A percentile compares a stretch with the other conserved stretches of the same genome.
Conservation (phyloP, 2,113 vertebrate genomes). For the Carollia perspicillata region DNA sequence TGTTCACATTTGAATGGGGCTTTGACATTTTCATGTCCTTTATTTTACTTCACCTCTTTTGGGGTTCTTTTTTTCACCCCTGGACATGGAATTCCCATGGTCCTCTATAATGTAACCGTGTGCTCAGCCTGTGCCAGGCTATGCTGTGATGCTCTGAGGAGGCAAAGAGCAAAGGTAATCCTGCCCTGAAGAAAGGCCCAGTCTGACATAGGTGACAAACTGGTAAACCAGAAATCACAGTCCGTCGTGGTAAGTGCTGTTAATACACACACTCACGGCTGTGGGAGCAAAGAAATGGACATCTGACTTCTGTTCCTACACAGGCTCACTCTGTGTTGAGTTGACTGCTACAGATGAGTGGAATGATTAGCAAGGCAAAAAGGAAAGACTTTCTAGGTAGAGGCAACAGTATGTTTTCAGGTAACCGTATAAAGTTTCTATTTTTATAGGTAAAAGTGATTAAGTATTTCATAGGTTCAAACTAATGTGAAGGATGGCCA, state of each 20-base stretch:
- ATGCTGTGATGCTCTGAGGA: background rate
- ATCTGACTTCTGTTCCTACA: background rate
- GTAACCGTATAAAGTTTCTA: background rate
- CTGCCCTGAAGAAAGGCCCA: background rate
- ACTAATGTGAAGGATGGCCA: background rate
- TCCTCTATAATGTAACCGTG: background rate
- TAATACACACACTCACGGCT: background rate
- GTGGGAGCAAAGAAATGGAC: background rate
- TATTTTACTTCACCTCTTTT: conserved; percentile 14
- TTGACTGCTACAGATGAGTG: background rate
- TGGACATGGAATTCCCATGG: background rate
- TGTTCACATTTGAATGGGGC: conserved; percentile 5
- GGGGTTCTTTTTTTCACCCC: no score
- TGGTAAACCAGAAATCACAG: background rate
- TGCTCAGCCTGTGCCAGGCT: background rate
- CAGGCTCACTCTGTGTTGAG: background rate
- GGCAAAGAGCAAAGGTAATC: background rate
- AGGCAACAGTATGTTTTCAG: background rate
- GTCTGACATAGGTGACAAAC: background rate
- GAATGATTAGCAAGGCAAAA: conserved; percentile 30
- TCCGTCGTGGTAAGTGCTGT: background rate
- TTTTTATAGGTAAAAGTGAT: background rate
- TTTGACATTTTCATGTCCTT: conserved; percentile 19
- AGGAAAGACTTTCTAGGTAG: conserved; percentile 26
- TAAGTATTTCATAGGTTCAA: conserved; percentile 5